A percentile compares a stretch with the other conserved stretches of the same genome.
Evolutionary conservation across 2,888 invertebrate species (phyloP).

Genomic region (Arge pagana): DNA sequence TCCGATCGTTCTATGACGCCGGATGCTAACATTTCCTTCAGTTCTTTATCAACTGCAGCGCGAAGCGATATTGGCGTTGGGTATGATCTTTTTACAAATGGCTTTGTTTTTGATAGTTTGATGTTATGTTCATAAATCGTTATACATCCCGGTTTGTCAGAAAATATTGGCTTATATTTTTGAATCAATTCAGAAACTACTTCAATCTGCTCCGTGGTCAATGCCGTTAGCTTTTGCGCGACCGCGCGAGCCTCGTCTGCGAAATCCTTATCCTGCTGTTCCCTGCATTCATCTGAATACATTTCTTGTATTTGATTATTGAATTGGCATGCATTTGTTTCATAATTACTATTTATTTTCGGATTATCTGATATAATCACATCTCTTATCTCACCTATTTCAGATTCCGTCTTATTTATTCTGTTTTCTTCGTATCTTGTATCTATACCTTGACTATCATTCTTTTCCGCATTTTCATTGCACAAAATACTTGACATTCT

Average conservation of each 20-base stretch:
- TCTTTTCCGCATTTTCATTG: too few species aligned
- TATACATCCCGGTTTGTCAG: slow-evolving; percentile 30
- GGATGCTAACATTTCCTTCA: slow-evolving; percentile 35
- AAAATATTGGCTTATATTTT: slow-evolving; percentile 30
- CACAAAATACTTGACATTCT: too few species aligned
- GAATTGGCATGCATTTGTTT: too few species aligned
- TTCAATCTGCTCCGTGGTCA: background rate
- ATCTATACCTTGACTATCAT: too few species aligned
- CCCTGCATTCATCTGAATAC: too few species aligned
- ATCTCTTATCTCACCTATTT: too few species aligned
- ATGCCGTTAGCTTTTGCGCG: slow-evolving; percentile 7
- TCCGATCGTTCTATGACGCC: slow-evolving; percentile 39
- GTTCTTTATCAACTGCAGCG: slow-evolving; percentile 33
- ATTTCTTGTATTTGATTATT: too few species aligned
- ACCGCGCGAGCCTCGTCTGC: slow-evolving; percentile 9
- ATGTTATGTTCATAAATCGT: slow-evolving; percentile 39
- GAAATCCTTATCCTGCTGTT: too few species aligned
- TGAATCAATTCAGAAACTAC: background rate
- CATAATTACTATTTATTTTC: too few species aligned
- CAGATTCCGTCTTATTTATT: too few species aligned
- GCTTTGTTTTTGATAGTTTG: slow-evolving; percentile 34
- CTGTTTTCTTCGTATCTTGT: too few species aligned
- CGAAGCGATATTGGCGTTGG: slow-evolving; percentile 40
- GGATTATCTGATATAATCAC: too few species aligned
- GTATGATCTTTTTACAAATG: slow-evolving; percentile 31